Conservation (phyloP, 2,888 invertebrate species). For the Epirrhoe tristata region DNA sequence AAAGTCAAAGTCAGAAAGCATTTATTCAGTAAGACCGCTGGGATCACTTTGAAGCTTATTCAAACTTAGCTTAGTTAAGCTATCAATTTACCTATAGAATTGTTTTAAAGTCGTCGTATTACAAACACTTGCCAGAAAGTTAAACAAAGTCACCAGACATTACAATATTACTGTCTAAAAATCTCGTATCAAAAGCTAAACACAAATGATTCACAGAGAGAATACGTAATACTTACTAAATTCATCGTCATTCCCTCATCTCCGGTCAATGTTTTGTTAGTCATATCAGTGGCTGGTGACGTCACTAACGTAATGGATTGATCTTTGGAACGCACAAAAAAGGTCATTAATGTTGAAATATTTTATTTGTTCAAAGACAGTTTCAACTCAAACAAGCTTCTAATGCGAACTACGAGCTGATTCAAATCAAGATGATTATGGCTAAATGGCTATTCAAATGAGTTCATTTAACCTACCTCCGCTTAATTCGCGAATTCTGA, state of each 20-base stretch:
- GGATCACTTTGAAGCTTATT: too few relatives aligned
- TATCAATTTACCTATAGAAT: too few relatives aligned
- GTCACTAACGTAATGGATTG: conserved; percentile 11
- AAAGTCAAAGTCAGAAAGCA: too few relatives aligned
- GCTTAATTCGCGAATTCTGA: too few relatives aligned
- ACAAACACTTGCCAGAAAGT: too few relatives aligned
- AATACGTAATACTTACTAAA: conserved; percentile 5
- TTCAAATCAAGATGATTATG: too few relatives aligned
- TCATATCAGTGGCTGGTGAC: conserved; percentile 16
- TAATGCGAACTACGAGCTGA: too few relatives aligned
- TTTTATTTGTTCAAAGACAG: background rate
- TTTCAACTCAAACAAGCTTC: background rate
- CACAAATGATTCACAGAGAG: conserved; percentile 22
- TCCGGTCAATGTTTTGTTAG: conserved; percentile 26
- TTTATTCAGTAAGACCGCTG: too few relatives aligned
- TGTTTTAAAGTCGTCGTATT: too few relatives aligned
- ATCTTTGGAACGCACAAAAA: conserved; percentile 21
- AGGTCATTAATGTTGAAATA: conserved; percentile 17
- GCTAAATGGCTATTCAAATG: too few relatives aligned
- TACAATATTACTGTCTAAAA: conserved; percentile 9
- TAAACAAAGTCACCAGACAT: conserved; percentile 11
- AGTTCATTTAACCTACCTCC: too few relatives aligned
- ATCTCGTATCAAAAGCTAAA: conserved; percentile 21
- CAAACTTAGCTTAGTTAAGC: too few relatives aligned
- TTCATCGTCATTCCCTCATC: conserved; percentile 22